These are phyloP conservation scores for Synaphobranchus kaupii DNA, from an alignment of 2,797 vertebrate species.

Conservation along the genomic window DNA sequence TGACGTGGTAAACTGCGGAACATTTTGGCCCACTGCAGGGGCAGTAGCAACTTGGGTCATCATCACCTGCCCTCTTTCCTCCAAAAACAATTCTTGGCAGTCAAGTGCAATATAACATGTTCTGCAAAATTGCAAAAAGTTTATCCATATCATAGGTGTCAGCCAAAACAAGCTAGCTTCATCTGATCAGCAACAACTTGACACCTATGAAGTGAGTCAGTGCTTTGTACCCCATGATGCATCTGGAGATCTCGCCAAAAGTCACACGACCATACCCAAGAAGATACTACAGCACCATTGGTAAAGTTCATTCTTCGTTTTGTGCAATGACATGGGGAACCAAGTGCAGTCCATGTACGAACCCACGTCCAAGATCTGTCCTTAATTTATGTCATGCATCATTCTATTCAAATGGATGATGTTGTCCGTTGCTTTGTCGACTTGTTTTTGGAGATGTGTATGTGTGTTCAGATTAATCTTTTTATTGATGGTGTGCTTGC, in stretches of 20 bases:
- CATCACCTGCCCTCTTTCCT: neutral
- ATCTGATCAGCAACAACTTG: neutral
- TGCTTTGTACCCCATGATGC: constrained; percentile 14
- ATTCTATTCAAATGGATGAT: constrained; percentile 65
- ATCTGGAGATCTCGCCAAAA: constrained; percentile 17
- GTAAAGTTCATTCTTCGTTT: constrained; percentile 76
- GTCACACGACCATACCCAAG: constrained; percentile 15
- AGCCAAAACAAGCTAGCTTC: neutral
- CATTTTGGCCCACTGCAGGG: neutral
- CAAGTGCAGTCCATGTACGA: constrained; percentile 48
- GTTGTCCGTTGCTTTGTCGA: constrained; percentile 51
- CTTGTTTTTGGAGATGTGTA: constrained; percentile 50
- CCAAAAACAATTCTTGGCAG: constrained; percentile 45
- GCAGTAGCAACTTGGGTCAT: neutral
- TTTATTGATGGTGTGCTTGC: constrained; percentile 36
- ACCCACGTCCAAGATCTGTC: constrained; percentile 51
- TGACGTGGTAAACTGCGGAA: neutral
- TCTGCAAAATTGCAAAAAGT: constrained; percentile 2
- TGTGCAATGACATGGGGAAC: constrained; percentile 60
- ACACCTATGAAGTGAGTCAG: neutral
- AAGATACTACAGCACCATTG: constrained; percentile 56
- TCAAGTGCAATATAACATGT: constrained; percentile 70
- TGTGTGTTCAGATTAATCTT: constrained; percentile 43
- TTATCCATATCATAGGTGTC: neutral
- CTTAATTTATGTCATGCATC: constrained; percentile 49